Evolutionary conservation across 2,113 vertebrate species (phyloP).

Genomic region (Prolemur simus): DNA sequence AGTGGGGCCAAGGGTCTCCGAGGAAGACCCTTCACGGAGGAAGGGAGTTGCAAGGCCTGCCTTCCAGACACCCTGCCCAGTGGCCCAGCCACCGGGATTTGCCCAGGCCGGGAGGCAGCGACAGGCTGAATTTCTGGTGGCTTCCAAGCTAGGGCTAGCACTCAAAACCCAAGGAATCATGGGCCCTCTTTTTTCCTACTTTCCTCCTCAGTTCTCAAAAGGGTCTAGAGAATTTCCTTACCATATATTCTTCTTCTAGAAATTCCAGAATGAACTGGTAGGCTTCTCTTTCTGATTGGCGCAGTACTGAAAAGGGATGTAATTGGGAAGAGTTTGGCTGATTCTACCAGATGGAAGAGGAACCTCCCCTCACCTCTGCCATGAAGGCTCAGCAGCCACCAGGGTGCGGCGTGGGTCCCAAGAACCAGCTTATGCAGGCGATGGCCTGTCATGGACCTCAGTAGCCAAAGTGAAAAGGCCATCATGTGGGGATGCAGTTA

Average conservation of each 20-base stretch:
- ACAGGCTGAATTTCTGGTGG: background rate
- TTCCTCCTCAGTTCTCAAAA: background rate
- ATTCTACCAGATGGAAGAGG: background rate
- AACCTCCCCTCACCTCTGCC: background rate
- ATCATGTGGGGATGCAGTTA: fast-evolving
- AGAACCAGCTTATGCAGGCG: background rate
- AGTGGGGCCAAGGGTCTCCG: background rate
- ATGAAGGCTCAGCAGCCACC: background rate
- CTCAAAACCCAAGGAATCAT: background rate
- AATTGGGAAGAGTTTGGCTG: background rate
- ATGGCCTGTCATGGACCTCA: background rate
- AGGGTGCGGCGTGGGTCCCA: background rate
- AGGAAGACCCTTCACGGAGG: background rate
- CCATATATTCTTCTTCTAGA: conserved; percentile 8
- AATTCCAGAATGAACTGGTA: conserved; percentile 14
- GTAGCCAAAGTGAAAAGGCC: background rate
- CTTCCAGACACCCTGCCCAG: background rate
- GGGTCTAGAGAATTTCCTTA: background rate
- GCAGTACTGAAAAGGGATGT: conserved; percentile 24
- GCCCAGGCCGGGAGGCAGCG: background rate
- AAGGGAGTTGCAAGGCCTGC: background rate
- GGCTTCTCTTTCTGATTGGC: conserved; percentile 64
- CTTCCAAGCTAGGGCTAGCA: background rate
- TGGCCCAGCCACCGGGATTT: background rate
- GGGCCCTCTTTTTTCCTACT: background rate